A percentile compares a stretch with the other conserved stretches of the same genome.
Evolutionary conservation across 1,140 invertebrate species (phyloP).

Genomic region (Hydropsyche tenuis): DNA sequence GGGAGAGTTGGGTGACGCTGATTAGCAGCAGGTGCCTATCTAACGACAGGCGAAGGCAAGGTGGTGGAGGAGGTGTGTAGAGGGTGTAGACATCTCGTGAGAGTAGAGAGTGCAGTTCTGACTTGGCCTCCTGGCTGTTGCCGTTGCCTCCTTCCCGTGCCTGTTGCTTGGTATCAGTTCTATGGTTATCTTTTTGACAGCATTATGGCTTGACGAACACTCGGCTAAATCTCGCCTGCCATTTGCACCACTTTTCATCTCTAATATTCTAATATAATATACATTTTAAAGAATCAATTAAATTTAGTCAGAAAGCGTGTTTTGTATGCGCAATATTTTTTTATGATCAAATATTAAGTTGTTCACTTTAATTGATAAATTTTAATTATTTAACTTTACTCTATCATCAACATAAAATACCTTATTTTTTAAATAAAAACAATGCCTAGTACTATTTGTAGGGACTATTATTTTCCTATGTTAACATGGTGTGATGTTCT

Average conservation of each 20-base stretch:
- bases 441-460: conserved; percentile 16
- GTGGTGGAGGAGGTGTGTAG: conserved; percentile 19
- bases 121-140: conserved; percentile 27
- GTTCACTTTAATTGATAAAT: background rate
- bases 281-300: background rate
- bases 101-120: conserved; percentile 31
- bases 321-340: conserved; percentile 1
- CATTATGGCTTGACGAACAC: conserved; percentile 25
- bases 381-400: background rate
- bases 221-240: conserved; percentile 21
- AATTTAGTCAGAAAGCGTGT: background rate
- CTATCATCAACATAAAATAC: background rate
- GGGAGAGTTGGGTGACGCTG: conserved; percentile 37
- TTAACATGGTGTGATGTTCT: conserved; percentile 35
- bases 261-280: background rate
- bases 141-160: conserved; percentile 32
- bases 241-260: conserved; percentile 7
- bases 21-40: conserved; percentile 41
- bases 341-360: background rate
- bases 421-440: background rate
- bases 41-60: conserved; percentile 33
- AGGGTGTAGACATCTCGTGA: conserved; percentile 29
- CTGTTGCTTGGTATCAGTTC: conserved; percentile 32
- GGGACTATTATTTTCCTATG: conserved; percentile 17
- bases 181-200: conserved; percentile 34